These are phyloP conservation scores for Helostoma temminkii DNA, from an alignment of 2,797 vertebrate species.

Conservation along the genomic window DNA sequence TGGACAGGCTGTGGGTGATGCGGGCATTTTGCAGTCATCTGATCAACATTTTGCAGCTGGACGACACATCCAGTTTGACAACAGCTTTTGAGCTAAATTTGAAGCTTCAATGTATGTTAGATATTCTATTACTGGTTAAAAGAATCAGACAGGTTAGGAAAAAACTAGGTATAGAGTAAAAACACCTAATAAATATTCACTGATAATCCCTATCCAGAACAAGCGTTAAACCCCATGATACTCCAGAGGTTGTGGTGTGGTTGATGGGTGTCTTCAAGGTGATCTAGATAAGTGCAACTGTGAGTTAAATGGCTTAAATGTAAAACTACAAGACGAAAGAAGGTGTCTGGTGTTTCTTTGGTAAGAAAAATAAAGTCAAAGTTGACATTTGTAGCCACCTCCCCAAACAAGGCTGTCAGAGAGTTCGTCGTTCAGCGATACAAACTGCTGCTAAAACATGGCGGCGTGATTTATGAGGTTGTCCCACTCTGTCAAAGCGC, in stretches of 20 bases:
- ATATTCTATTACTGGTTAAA: too few relatives aligned
- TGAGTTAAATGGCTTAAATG: constrained; percentile 22
- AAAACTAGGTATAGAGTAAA: too few relatives aligned
- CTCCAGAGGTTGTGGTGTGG: too few relatives aligned
- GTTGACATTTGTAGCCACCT: constrained; percentile 34
- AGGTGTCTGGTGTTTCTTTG: constrained; percentile 49
- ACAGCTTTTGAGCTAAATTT: too few relatives aligned
- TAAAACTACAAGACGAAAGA: constrained; percentile 34
- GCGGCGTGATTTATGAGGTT: constrained; percentile 76
- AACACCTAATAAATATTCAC: too few relatives aligned
- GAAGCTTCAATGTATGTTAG: too few relatives aligned
- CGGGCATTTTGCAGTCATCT: too few relatives aligned
- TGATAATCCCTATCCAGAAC: too few relatives aligned
- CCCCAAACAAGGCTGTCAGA: constrained; percentile 61
- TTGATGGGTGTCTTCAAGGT: background rate
- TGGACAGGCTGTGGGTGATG: too few relatives aligned
- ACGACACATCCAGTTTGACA: too few relatives aligned
- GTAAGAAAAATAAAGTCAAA: constrained; percentile 51
- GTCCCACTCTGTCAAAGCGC: constrained; percentile 55
- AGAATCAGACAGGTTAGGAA: too few relatives aligned
- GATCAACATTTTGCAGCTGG: too few relatives aligned
- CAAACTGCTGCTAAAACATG: constrained; percentile 60
- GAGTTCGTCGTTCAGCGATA: constrained; percentile 50
- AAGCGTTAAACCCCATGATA: constrained; percentile 1
- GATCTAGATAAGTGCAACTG: constrained; percentile 28